A percentile compares a stretch with the other conserved stretches of the same genome.
phyloP scores from a whole-genome alignment of 2,113 vertebrate species.

The Triplophysa rosa region DNA sequence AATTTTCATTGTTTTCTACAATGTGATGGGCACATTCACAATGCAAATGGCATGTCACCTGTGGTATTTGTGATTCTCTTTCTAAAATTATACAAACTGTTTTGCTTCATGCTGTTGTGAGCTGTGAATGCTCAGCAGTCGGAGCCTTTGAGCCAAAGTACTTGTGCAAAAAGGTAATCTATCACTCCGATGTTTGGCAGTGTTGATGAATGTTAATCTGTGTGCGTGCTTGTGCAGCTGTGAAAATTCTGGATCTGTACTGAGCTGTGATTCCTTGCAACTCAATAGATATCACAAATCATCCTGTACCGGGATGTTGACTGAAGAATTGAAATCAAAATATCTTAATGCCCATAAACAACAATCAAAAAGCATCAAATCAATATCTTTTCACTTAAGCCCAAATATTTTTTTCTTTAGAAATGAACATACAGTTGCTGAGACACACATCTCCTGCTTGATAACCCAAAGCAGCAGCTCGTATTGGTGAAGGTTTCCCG shows the following conservation, averaged over 20 bases:
- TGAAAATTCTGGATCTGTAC: slow-evolving; percentile 9
- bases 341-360: no score
- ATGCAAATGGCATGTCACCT: not conserved
- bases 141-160: not conserved
- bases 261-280: not conserved
- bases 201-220: not conserved
- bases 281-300: not conserved
- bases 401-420: not conserved
- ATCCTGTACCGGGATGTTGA: not conserved
- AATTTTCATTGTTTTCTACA: not conserved
- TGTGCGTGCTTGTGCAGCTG: not conserved
- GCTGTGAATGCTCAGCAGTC: not conserved
- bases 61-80: not conserved
- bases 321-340: not conserved
- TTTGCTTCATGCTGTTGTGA: not conserved
- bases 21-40: not conserved
- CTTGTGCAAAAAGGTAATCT: slow-evolving; percentile 14
- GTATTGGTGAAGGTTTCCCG: slow-evolving; percentile 14
- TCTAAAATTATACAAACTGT: not conserved
- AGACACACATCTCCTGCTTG: slow-evolving; percentile 12
- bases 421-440: not conserved
- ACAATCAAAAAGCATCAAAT: no score
- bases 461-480: slow-evolving; percentile 9
- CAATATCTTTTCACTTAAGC: no score
- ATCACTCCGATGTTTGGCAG: slow-evolving; percentile 31